Percentiles rank a stretch among this genome's conserved stretches.
Evolutionary conservation across 2,888 invertebrate species (phyloP).

Genomic region (Dastarcus helophoroides): DNA sequence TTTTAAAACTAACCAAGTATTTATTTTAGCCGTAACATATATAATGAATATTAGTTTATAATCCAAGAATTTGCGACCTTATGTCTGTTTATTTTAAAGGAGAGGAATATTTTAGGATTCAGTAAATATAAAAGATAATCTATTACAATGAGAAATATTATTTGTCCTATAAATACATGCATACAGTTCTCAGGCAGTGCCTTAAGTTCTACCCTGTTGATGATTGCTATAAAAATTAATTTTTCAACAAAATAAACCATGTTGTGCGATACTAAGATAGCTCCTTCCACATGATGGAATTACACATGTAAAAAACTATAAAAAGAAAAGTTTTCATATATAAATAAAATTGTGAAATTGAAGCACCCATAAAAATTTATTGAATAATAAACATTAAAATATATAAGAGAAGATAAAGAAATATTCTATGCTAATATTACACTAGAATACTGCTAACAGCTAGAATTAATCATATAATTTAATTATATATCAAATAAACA

Average conservation of each 20-base stretch:
- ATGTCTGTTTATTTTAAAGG: no score
- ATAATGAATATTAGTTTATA: no score
- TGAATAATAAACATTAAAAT: not conserved
- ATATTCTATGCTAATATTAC: no score
- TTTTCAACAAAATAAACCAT: conserved; percentile 10
- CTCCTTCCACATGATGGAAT: no score
- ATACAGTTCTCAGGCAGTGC: conserved; percentile 22
- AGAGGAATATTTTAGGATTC: not conserved
- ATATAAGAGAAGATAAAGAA: not conserved
- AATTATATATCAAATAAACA: no score
- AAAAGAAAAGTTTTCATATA: not conserved
- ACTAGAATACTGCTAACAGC: no score
- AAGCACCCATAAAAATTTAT: not conserved
- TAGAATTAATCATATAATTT: no score
- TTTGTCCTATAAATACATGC: conserved; percentile 23
- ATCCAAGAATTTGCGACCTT: no score
- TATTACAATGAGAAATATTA: conserved; percentile 10
- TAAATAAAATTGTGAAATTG: conserved; percentile 1
- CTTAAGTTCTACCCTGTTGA: conserved; percentile 24
- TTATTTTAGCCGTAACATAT: no score
- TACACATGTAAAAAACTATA: not conserved
- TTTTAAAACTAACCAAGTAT: no score
- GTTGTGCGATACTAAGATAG: no score
- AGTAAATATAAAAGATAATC: not conserved
- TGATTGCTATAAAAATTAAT: conserved; percentile 9